Evolutionary conservation across 1,140 invertebrate genomes (phyloP), one percentile per base, ranked within the genome.

Genomic region (Colletes latitarsis): DNA sequence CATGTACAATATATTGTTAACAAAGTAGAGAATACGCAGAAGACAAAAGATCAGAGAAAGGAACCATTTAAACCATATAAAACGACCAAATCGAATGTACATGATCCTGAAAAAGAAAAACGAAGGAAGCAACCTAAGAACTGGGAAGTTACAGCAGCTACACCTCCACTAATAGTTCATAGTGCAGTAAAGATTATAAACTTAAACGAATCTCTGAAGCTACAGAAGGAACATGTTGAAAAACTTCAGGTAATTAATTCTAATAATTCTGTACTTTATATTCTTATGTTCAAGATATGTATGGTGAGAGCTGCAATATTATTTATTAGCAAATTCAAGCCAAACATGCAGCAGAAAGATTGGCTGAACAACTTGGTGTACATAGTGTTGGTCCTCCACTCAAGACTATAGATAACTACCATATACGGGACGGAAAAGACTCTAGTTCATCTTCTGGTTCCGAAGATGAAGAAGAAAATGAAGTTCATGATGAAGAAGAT

Each of bases 111-210:
- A 77, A 96, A 96, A 85, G 95, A 96, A 89, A 94, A 94, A 71
- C 67, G 90, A 8, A 93, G 95, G 70, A 95, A 95, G 77, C 94
- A 93, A 64, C 82, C 94, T 67, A 95, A 95, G 90, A 85, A 95
- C 87, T 96, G 96, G 95, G 96, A 96, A 91, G 90, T 95, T 5
- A 96, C 96, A 4, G 95, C 96, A 55, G 96, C 96, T 17, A 96
- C 96, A n/a, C 96, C 94, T 60, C 94, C 94, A 30, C 73, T 82
- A 12, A 92, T 90, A 77, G 83, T 95, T 68, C 94, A 95, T 86
- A 94, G 93, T 75, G 92, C 94, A 74, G 92, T 92, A 6, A 94
- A 95, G 91, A 76, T 92, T 49, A 89, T 96, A 69, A 93, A 86
- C 74, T 89, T 96, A 58, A 93, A 94, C 82, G 95, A 96, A 83